phyloP scores from a whole-genome alignment of 2,888 invertebrate genomes.

The Cheilosia impressa region DNA sequence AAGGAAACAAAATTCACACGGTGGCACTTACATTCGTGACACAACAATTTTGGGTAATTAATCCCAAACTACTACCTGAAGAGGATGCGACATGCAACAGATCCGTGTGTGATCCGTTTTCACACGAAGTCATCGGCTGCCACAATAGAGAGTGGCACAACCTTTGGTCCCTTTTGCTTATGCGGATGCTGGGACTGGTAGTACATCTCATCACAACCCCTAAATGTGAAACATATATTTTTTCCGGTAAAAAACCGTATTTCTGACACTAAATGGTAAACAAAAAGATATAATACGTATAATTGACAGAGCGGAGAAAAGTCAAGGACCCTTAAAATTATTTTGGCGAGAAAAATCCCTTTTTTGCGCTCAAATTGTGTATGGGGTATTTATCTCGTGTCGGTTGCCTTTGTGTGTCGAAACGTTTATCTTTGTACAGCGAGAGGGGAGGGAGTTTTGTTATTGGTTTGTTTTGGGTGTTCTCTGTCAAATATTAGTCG shows the following conservation, averaged over 20 bases:
- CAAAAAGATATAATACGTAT: constrained; percentile 80
- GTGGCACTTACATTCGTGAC: constrained; percentile 68
- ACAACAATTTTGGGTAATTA: constrained; percentile 74
- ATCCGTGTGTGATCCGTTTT: constrained; percentile 52
- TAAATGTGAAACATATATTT: constrained; percentile 44
- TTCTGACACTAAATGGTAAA: constrained; percentile 82
- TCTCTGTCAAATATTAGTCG: constrained; percentile 82
- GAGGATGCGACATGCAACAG: constrained; percentile 68
- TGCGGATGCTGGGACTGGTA: constrained; percentile 62
- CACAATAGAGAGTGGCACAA: constrained; percentile 63
- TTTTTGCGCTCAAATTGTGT: constrained; percentile 71
- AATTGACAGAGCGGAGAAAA: constrained; percentile 78
- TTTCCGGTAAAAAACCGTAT: constrained; percentile 80
- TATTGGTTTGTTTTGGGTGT: constrained; percentile 82
- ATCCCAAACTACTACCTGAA: constrained; percentile 69
- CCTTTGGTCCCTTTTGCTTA: constrained; percentile 59
- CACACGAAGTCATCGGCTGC: constrained; percentile 58
- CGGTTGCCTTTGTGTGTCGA: constrained; percentile 59
- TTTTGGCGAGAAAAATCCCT: constrained; percentile 78
- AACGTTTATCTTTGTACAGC: constrained; percentile 55
- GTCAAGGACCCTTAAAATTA: constrained; percentile 83
- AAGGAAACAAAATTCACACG: constrained; percentile 61
- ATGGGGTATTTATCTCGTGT: constrained; percentile 49
- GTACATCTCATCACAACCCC: constrained; percentile 60
- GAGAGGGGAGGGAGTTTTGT: constrained; percentile 77